Evolutionary conservation across 1,140 invertebrate genomes (phyloP).

Genomic region (Galleria mellonella): DNA sequence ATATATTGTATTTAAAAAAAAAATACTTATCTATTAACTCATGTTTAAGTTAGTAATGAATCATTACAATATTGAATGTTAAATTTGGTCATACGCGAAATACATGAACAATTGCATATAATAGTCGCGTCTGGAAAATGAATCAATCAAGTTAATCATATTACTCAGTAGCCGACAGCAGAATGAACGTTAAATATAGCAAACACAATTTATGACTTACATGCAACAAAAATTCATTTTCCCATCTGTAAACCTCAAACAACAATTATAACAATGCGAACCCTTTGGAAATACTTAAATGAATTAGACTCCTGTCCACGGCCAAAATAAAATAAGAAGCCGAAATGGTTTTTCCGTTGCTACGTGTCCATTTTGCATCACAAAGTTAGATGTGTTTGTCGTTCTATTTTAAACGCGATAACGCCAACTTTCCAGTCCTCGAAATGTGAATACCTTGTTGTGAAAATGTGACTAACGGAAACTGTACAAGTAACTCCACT

Average conservation of each 20-base stretch:
- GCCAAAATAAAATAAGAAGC: constrained; percentile 22
- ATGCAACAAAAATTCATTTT: constrained; percentile 2
- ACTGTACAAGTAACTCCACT: constrained; percentile 64
- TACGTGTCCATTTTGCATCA: constrained; percentile 65
- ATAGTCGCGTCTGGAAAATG: no score
- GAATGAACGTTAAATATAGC: not conserved
- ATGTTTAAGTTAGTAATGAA: no score
- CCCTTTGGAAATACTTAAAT: constrained; percentile 10
- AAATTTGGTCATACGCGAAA: constrained; percentile 7
- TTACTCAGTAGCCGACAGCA: no score
- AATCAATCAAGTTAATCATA: no score
- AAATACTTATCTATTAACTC: no score
- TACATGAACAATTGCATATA: constrained; percentile 7
- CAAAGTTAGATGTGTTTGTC: constrained; percentile 67
- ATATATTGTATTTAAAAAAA: no score
- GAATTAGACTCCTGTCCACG: constrained; percentile 7
- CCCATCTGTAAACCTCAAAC: constrained; percentile 10
- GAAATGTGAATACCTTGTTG: constrained; percentile 73
- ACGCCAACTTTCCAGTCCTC: constrained; percentile 69
- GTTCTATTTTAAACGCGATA: constrained; percentile 72
- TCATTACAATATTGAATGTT: no score
- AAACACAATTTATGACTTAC: no score
- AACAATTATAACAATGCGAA: constrained; percentile 8
- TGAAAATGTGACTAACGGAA: constrained; percentile 72
- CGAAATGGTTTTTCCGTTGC: constrained; percentile 20